Percentiles rank a stretch among this genome's conserved stretches.
Evolutionary conservation across 2,113 vertebrate genomes (phyloP).

Genomic region (Podocnemis expansa): DNA sequence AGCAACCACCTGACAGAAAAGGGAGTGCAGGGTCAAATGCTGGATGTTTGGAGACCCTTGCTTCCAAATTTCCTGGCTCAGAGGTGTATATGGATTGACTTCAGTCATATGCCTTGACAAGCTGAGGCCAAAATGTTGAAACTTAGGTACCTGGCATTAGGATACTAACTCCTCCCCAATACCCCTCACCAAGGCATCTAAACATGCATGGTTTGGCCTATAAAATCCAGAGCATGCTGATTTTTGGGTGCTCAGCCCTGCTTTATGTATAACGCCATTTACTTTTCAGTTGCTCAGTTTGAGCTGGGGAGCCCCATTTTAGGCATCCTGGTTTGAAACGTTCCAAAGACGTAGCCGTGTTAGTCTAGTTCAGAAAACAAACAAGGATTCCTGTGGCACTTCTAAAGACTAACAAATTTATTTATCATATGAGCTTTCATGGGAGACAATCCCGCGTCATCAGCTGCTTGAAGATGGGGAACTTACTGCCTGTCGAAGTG

Average conservation of each 20-base stretch:
- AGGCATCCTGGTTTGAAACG: not conserved
- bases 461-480: no score
- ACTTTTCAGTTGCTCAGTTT: not conserved
- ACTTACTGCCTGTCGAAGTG: no score
- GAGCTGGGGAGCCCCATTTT: not conserved
- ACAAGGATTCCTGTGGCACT: no score
- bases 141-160: not conserved
- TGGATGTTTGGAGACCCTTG: not conserved
- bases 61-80: slow-evolving; percentile 4
- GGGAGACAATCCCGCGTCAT: no score
- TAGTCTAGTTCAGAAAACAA: no score
- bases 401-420: no score
- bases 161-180: not conserved
- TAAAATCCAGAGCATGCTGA: not conserved
- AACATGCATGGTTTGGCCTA: accelerated
- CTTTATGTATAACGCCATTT: not conserved
- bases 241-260: accelerated
- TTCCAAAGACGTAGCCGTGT: no score
- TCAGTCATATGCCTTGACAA: not conserved
- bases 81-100: not conserved
- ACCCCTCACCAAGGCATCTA: not conserved
- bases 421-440: no score
- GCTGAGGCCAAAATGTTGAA: not conserved
- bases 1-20: not conserved
- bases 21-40: slow-evolving; percentile 17